phyloP scores from a whole-genome alignment of 2,888 invertebrate genomes.

The Drosophila ustulata region DNA sequence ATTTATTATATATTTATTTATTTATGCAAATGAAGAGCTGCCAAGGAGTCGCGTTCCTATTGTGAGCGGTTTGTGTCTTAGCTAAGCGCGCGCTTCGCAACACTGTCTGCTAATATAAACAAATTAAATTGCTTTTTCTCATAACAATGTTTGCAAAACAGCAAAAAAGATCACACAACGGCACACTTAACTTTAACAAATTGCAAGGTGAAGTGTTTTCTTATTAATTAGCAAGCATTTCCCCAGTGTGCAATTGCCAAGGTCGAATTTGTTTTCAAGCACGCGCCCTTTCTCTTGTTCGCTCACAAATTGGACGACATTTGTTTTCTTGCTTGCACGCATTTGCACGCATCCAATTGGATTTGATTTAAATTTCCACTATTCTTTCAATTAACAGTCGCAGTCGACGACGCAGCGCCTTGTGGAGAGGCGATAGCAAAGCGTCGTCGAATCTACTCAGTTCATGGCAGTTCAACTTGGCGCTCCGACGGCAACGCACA shows the following conservation, averaged over 20 bases:
- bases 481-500: slow-evolving; percentile 63
- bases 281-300: background rate
- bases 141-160: background rate
- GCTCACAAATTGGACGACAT: background rate
- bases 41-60: background rate
- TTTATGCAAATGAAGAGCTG: background rate
- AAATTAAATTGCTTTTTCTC: slow-evolving; percentile 22
- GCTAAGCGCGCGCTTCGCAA: slow-evolving; percentile 45
- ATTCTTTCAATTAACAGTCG: slow-evolving; percentile 37
- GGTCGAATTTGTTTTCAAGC: slow-evolving; percentile 33
- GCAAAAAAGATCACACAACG: slow-evolving; percentile 8
- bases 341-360: slow-evolving; percentile 50
- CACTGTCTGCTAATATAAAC: slow-evolving; percentile 48
- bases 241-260: slow-evolving; percentile 8
- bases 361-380: slow-evolving; percentile 58
- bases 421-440: slow-evolving; percentile 66
- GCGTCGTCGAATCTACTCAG: slow-evolving; percentile 42
- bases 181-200: slow-evolving; percentile 2
- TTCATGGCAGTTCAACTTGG: slow-evolving; percentile 75
- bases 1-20: too few relatives aligned
- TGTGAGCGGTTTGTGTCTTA: slow-evolving; percentile 49
- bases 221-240: slow-evolving; percentile 16
- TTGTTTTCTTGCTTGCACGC: slow-evolving; percentile 34
- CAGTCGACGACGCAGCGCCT: slow-evolving; percentile 48
- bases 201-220: slow-evolving; percentile 7